Conservation (phyloP, 2,113 vertebrate species). For the Hippocampus comes region DNA sequence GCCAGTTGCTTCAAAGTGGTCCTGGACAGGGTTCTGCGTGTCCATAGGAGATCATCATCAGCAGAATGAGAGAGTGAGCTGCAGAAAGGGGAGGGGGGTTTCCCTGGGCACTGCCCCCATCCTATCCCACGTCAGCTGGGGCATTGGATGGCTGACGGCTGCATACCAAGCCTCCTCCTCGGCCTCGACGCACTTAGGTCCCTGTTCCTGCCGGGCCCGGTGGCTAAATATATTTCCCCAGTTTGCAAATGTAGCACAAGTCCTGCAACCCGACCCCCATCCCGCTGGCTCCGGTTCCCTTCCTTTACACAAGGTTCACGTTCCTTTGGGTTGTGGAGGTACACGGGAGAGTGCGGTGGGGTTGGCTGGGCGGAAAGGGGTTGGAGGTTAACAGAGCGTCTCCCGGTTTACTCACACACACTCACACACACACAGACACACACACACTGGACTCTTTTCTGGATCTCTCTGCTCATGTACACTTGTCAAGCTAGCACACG, state of each 20-base stretch:
- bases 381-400: conserved; percentile 64
- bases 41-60: not conserved
- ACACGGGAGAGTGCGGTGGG: conserved; percentile 23
- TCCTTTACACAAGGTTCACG: conserved; percentile 72
- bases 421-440: conserved; percentile 45
- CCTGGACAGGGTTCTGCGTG: not conserved
- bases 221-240: conserved; percentile 90
- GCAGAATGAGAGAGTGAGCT: conserved; percentile 8
- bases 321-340: conserved; percentile 60
- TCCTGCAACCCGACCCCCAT: conserved; percentile 85
- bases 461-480: conserved; percentile 40
- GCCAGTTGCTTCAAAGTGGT: conserved; percentile 22
- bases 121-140: conserved; percentile 59
- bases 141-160: conserved; percentile 71
- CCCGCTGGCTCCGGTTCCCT: conserved; percentile 51
- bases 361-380: conserved; percentile 39
- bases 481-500: conserved; percentile 32
- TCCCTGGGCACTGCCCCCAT: conserved; percentile 53
- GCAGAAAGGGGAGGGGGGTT: conserved; percentile 34
- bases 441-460: conserved; percentile 63
- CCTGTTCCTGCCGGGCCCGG: conserved; percentile 70
- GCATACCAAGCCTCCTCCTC: conserved; percentile 74
- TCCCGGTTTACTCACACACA: conserved; percentile 62
- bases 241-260: conserved; percentile 92
- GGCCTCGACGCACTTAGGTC: conserved; percentile 58